phyloP scores from a whole-genome alignment of 2,888 invertebrate genomes.

The Eretmocerus hayati region DNA sequence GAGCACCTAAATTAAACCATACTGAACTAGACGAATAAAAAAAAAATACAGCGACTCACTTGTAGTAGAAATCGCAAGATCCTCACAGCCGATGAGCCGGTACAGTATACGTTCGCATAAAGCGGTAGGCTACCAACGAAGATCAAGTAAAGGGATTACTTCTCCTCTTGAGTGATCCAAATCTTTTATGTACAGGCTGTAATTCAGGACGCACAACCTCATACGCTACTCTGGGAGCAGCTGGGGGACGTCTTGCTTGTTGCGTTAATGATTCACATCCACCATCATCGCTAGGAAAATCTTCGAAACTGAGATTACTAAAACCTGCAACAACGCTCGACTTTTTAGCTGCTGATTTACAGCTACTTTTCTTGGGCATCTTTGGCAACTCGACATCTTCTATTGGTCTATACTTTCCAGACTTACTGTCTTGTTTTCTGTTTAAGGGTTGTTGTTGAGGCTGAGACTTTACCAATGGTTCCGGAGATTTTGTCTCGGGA shows the following conservation, averaged over 20 bases:
- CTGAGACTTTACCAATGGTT: conserved; percentile 31
- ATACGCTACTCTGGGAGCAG: conserved; percentile 52
- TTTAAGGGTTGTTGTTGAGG: conserved; percentile 24
- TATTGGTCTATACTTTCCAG: conserved; percentile 49
- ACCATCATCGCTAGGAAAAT: conserved; percentile 61
- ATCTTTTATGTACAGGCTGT: conserved; percentile 42
- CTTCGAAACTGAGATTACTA: conserved; percentile 70
- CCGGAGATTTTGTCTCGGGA: conserved; percentile 35
- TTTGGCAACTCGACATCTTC: conserved; percentile 46
- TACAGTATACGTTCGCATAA: background rate
- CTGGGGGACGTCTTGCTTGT: no score
- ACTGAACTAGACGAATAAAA: no score
- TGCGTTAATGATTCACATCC: conserved; percentile 48
- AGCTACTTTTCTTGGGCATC: conserved; percentile 29
- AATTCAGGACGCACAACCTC: conserved; percentile 56
- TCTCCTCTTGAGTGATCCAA: conserved; percentile 46
- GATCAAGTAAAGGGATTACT: conserved; percentile 48
- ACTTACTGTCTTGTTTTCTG: conserved; percentile 6
- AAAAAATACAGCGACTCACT: no score
- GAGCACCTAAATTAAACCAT: no score
- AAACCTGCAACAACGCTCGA: conserved; percentile 50
- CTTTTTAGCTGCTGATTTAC: conserved; percentile 23
- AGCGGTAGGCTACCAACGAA: no score
- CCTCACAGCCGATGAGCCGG: background rate
- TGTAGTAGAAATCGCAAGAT: no score